Conservation (phyloP, 92 coral and sea anemone species). For the Scolanthus callimorphus region DNA sequence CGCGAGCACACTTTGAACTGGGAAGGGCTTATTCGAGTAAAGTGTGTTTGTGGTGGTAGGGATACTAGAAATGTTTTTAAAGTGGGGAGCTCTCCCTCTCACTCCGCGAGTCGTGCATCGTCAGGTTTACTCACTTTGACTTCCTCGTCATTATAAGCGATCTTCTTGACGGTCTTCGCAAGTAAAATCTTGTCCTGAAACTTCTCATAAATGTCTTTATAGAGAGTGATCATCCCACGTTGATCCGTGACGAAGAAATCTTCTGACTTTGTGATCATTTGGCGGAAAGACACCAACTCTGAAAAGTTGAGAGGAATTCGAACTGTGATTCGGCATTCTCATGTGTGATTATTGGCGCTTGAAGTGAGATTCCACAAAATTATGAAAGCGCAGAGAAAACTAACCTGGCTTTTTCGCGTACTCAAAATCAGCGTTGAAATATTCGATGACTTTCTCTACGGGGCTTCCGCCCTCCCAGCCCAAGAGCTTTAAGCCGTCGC, state of each 20-base stretch:
- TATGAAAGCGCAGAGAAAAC: no score
- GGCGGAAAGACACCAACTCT: constrained; percentile 38
- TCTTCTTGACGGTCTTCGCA: constrained; percentile 16
- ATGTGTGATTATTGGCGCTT: no score
- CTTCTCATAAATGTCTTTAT: constrained; percentile 17
- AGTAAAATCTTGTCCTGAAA: constrained; percentile 34
- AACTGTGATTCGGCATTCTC: no score
- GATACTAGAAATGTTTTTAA: no score
- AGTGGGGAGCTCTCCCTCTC: no score
- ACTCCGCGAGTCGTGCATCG: no score
- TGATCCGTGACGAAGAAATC: constrained; percentile 57
- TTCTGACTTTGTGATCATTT: constrained; percentile 12
- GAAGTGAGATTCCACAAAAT: no score
- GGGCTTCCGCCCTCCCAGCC: constrained; percentile 46
- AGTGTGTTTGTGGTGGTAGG: no score
- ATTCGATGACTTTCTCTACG: constrained; percentile 34
- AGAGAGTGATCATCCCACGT: constrained; percentile 34
- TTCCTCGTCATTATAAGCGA: constrained; percentile 21
- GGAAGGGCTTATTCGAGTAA: no score
- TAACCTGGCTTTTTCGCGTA: constrained; percentile 37
- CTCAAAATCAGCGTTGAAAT: constrained; percentile 58
- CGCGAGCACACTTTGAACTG: no score
- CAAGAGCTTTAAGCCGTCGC: no score
- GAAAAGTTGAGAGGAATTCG: no score
- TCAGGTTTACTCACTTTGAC: constrained; percentile 25